These are phyloP conservation scores for Catharus ustulatus DNA, from an alignment of 2,797 vertebrate species.

Conservation along the genomic window DNA sequence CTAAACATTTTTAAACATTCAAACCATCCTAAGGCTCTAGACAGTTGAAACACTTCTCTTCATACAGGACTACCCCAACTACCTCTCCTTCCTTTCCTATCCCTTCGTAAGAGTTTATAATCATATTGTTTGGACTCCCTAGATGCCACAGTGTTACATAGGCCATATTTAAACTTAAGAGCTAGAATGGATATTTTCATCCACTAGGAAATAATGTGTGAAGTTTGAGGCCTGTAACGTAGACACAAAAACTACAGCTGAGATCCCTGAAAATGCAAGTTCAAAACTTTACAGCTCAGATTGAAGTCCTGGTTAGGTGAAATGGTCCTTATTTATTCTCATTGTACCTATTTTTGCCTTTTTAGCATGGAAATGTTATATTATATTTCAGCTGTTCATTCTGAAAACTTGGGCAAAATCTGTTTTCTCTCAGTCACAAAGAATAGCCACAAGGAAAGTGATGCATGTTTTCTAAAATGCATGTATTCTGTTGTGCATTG, in stretches of 20 bases:
- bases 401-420: background rate
- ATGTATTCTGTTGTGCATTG: background rate
- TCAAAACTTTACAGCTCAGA: background rate
- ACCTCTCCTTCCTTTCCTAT: background rate
- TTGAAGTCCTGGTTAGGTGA: background rate
- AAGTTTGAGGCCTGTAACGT: background rate
- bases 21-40: background rate
- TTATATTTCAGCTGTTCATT: background rate
- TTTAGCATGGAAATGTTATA: background rate
- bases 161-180: background rate
- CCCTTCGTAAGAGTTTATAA: background rate
- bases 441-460: background rate
- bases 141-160: background rate
- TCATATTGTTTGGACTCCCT: background rate
- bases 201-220: background rate
- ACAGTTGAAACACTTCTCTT: fast-evolving
- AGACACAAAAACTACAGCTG: background rate
- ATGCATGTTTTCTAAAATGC: background rate
- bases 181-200: background rate
- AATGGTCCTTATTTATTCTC: background rate
- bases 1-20: background rate
- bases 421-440: background rate
- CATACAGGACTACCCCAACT: background rate
- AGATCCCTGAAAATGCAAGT: background rate
- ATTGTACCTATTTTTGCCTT: background rate